Conservation (phyloP, 2,113 vertebrate genomes). For the Solea senegalensis region DNA sequence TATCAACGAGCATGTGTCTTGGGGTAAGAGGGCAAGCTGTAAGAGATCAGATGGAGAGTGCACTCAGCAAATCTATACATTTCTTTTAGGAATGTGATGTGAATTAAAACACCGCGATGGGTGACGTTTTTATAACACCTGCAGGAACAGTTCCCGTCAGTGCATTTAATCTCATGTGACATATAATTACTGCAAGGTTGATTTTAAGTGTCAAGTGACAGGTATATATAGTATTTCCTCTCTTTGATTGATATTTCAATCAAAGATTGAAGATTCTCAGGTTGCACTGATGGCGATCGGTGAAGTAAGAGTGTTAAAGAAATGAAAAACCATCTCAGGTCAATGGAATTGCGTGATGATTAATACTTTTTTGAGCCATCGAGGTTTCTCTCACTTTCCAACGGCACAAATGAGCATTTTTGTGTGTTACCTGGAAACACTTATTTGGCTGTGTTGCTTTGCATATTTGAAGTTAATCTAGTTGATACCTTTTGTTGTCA, state of each 20-base stretch:
- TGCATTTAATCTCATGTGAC: conserved; percentile 6
- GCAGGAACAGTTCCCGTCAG: conserved; percentile 11
- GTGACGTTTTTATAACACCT: conserved; percentile 16
- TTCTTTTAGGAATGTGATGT: conserved; percentile 8
- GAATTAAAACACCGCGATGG: not conserved
- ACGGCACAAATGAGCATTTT: not conserved
- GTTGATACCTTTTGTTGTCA: too few relatives aligned
- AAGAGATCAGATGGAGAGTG: conserved; percentile 29
- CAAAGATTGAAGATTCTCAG: not conserved
- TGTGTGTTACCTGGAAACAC: not conserved
- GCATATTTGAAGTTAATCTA: not conserved
- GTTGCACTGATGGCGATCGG: not conserved
- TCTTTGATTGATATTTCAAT: not conserved
- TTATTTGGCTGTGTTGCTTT: not conserved
- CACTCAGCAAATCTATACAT: not conserved
- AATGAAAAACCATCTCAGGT: too few relatives aligned
- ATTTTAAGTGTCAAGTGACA: conserved; percentile 10
- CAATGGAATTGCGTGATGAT: not conserved
- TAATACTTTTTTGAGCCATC: not conserved
- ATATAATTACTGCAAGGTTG: conserved; percentile 4
- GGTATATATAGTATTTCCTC: not conserved
- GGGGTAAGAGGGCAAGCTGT: conserved; percentile 8
- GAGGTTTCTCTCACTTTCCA: not conserved
- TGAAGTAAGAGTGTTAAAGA: not conserved
- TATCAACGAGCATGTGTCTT: conserved; percentile 48